Evolutionary conservation across 2,113 vertebrate species (phyloP).

Genomic region (Percopsis transmontana): DNA sequence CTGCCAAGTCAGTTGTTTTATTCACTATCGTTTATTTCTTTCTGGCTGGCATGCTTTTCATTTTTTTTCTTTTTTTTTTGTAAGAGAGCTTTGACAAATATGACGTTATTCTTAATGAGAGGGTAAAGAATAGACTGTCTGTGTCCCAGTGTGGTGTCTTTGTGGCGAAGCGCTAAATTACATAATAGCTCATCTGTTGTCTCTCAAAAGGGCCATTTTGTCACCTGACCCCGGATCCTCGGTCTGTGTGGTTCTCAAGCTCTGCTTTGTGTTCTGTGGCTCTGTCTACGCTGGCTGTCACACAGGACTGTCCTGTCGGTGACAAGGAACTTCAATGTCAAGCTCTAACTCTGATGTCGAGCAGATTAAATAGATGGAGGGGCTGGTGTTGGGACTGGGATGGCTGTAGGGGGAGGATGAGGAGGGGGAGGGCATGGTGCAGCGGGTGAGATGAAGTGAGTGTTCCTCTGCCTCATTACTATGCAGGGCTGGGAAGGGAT

Average conservation of each 20-base stretch:
- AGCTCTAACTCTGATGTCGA: constrained; percentile 38
- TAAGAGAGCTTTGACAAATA: constrained; percentile 43
- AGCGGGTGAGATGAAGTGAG: background rate
- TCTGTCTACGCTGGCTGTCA: background rate
- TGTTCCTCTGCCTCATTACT: constrained; percentile 24
- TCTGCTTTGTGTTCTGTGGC: constrained; percentile 24
- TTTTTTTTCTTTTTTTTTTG: constrained; percentile 6
- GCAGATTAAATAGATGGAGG: background rate
- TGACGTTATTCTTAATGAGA: constrained; percentile 33
- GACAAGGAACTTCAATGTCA: constrained; percentile 24
- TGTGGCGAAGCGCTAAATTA: constrained; percentile 17
- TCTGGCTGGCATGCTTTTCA: constrained; percentile 3
- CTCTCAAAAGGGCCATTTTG: constrained; percentile 6
- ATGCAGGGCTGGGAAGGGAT: constrained; percentile 65
- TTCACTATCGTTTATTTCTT: constrained; percentile 7
- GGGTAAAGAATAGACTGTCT: constrained; percentile 2
- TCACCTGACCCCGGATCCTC: constrained; percentile 17
- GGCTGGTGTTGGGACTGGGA: no score
- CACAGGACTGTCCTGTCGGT: constrained; percentile 32
- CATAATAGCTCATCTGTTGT: constrained; percentile 14
- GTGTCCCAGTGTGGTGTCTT: constrained; percentile 5
- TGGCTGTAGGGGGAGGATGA: background rate
- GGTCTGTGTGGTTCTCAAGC: constrained; percentile 7
- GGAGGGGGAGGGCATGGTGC: background rate
- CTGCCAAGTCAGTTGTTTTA: constrained; percentile 8